Base-by-base conservation (phyloP, 2,797 vertebrate genomes). In the Etheostoma nigrum region DNA sequence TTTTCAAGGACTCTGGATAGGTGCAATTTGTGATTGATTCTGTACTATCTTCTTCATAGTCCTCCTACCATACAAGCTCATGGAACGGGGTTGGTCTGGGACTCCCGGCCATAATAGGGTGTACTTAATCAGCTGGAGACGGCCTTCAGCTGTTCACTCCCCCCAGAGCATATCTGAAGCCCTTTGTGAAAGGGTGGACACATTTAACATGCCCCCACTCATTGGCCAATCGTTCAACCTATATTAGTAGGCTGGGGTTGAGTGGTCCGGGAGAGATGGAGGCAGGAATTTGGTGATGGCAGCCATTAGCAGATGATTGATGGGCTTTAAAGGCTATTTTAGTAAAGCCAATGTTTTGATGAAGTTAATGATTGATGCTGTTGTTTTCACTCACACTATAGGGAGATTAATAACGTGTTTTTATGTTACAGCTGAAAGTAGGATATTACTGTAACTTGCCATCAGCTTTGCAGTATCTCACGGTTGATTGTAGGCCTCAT, bases 111-210 rank as follows among this genome's bases (percentile, higher is more conserved):
- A 52, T 88, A 85, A 89, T 83, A 74, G 59, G 47, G 64, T 86
- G 57, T 76, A 90, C 69, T 91, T 91, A 89, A 91, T 94, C 86
- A 92, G 79, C 76, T 79, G 89, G 75, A 86, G 84, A 90, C 83
- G 78, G 74, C 77, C 78, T 82, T 88, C 76, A 85, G 67, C 79
- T 70, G 64, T 54, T 48, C 65, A 44, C 78, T 42, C 72, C 67
- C 58, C 27, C 49, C 15, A 62, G 76, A 87, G 78, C 45, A 36
- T 74, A 68, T 76, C 81, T 85, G 74, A 68, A 81, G 70, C 70
- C 66, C 70, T 74, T 33, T 75, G 52, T 84, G 70, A 84, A 84
- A 78, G 74, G 79, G 74, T 83, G 83, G 87, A 79, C 82, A 75
- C 78, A 79, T 87, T 85, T 58, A 83, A 76, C 89, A 82, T 87